Evolutionary conservation across 1,140 invertebrate genomes (phyloP), one percentile per base, ranked within the genome.

Genomic region (Cotesia glomerata): DNA sequence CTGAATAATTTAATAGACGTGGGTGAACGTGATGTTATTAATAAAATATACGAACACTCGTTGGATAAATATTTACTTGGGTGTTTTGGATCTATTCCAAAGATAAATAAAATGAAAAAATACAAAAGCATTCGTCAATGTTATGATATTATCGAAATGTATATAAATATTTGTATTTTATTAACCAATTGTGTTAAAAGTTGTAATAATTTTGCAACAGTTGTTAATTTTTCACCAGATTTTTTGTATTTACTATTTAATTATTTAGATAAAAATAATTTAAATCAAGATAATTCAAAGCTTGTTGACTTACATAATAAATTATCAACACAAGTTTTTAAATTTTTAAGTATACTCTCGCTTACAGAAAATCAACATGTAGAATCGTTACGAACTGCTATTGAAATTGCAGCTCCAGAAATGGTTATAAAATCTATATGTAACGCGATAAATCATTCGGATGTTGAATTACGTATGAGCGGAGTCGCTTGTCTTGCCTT

Each of bases 141-240:
- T 73, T 81, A 78, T 62, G 88, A 88, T 54, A 73, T 88, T 36
- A 73, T 90, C 39, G 85, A 88, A 78, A 89, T 90, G 88, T 87
- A 88, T 71, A 80, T 81, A 0, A 79, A 74, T 59, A 81, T 90
- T 35, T 89, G 84, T 72, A 79, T 75, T 49, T 76, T 89, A 68
- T 74, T 90, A 34, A 85, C 81, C 13, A 86, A 84, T 69, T 82
- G 85, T 16, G 77, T 87, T 8, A 76, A 75, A 35, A 67, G 81
- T 13, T 87, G 84, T 78, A 75, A 77, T 4, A 79, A 78, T 45
- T 87, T 87, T 78, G 74, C 84, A 14, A 75, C 79, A 2, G 82
- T 82, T n/a, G 78, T 87, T 52, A 77, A 82, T 16, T 87, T 88
- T 77, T 85, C 86, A 0, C 75, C 82, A 4, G 88, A 89, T 39